Conservation (phyloP, 2,888 invertebrate genomes). For the Apamea crenata region DNA sequence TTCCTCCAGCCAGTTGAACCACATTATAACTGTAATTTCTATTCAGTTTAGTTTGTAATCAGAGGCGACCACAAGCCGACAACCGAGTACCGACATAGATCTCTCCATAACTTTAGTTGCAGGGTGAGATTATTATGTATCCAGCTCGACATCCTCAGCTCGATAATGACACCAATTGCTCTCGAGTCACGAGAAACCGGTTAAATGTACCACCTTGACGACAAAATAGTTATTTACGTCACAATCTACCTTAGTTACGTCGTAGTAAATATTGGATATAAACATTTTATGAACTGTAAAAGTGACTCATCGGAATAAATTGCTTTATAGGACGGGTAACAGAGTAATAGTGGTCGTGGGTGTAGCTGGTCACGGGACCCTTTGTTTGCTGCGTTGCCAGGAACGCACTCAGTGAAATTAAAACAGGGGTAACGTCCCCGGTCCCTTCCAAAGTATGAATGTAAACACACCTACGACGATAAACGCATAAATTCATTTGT, state of each 20-base stretch:
- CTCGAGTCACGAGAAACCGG: constrained; percentile 73
- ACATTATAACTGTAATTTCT: constrained; percentile 76
- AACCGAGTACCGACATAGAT: constrained; percentile 79
- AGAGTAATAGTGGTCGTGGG: constrained; percentile 81
- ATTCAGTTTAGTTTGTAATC: constrained; percentile 80
- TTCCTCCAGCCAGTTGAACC: constrained; percentile 68
- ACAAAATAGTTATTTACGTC: constrained; percentile 76
- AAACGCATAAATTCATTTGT: constrained; percentile 47
- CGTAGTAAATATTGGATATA: constrained; percentile 71
- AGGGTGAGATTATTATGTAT: constrained; percentile 75
- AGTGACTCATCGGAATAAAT: constrained; percentile 87
- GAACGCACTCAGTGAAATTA: constrained; percentile 89
- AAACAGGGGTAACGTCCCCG: constrained; percentile 80
- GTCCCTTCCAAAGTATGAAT: constrained; percentile 69
- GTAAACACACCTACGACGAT: constrained; percentile 46
- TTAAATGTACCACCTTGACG: constrained; percentile 71
- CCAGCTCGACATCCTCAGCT: constrained; percentile 75
- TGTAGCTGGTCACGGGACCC: constrained; percentile 85
- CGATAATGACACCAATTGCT: constrained; percentile 80
- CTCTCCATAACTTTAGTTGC: constrained; percentile 74
- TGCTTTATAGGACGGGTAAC: constrained; percentile 78
- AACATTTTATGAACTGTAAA: constrained; percentile 78
- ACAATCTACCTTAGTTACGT: constrained; percentile 72
- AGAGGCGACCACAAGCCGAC: constrained; percentile 83
- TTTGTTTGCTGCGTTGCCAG: constrained; percentile 87